Percentiles rank a stretch among this genome's conserved stretches.
phyloP scores from a whole-genome alignment of 2,797 vertebrate genomes.

The Masticophis lateralis region DNA sequence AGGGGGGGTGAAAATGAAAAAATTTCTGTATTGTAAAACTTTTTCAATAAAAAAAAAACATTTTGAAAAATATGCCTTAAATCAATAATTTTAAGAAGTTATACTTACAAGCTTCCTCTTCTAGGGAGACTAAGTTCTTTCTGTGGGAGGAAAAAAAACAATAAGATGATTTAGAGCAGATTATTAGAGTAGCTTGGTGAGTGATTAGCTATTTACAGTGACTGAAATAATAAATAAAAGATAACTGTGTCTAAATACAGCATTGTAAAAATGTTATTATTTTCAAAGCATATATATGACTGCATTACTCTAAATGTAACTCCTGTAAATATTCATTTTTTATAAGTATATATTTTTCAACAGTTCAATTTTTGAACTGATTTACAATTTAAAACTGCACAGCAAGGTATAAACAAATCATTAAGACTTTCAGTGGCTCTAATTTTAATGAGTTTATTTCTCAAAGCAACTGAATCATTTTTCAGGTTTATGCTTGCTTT shows the following conservation, averaged over 20 bases:
- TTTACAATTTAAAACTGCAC: not conserved
- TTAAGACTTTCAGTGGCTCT: not conserved
- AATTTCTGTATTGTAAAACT: too few species aligned
- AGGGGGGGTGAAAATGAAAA: too few species aligned
- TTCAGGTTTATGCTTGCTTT: not conserved
- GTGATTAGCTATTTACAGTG: not conserved
- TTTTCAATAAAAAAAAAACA: too few species aligned
- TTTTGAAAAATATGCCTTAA: not conserved
- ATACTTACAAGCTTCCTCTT: conserved; percentile 83
- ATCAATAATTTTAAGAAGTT: conserved; percentile 13
- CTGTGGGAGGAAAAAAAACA: conserved; percentile 60
- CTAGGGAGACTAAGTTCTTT: conserved; percentile 80
- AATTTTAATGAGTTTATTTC: not conserved
- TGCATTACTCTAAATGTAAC: not conserved
- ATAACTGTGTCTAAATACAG: not conserved
- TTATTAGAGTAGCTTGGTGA: not conserved
- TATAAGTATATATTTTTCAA: not conserved
- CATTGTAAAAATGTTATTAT: not conserved
- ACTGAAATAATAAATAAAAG: not conserved
- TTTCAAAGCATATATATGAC: not conserved
- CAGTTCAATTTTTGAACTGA: not conserved
- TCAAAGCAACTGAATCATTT: not conserved
- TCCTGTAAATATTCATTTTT: not conserved
- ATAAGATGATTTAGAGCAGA: not conserved
- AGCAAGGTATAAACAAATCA: not conserved